Percentiles rank a stretch among this genome's conserved stretches.
phyloP scores from a whole-genome alignment of 2,797 vertebrate species.

The Simalia tracyae region DNA sequence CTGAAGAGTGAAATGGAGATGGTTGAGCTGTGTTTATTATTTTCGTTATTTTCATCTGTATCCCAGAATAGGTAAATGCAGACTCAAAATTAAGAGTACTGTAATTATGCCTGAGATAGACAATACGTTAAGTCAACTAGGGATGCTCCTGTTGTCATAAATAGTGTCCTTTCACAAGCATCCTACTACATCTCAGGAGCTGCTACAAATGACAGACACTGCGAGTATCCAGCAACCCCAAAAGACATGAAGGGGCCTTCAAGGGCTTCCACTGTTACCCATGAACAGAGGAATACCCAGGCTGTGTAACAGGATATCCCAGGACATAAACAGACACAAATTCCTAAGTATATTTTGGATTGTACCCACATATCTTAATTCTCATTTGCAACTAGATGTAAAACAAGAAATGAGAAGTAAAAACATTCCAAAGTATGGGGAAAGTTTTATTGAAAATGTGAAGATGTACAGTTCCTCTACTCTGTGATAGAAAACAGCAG shows the following conservation, averaged over 20 bases:
- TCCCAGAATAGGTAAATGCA: not conserved
- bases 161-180: not conserved
- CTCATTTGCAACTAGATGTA: not conserved
- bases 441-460: not conserved
- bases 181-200: not conserved
- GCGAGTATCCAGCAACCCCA: too few relatives aligned
- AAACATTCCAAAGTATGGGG: not conserved
- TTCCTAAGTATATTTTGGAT: not conserved
- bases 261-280: not conserved
- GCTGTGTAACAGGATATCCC: not conserved
- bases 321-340: not conserved
- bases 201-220: not conserved
- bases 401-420: not conserved
- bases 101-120: not conserved
- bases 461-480: too few relatives aligned
- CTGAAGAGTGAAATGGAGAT: too few relatives aligned
- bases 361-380: not conserved
- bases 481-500: not conserved
- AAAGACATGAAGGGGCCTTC: too few relatives aligned
- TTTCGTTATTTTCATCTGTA: too few relatives aligned
- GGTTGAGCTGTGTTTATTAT: too few relatives aligned
- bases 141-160: not conserved
- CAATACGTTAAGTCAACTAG: not conserved
- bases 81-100: not conserved
- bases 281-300: not conserved